Conservation (phyloP, 2,797 vertebrate genomes). For the Leontopithecus rosalia region DNA sequence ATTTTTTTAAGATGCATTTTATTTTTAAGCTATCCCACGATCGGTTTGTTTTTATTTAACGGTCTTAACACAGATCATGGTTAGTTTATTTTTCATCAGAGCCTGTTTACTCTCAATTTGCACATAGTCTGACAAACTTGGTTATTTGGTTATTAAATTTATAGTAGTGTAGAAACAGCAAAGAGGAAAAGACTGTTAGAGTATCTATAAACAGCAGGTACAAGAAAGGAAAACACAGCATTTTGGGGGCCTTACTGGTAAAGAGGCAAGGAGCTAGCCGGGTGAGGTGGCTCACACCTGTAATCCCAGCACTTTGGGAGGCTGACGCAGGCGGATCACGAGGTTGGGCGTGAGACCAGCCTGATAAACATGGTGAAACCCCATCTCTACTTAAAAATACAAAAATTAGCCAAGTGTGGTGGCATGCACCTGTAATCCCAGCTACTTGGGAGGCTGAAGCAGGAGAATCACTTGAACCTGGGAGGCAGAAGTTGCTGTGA, state of each 20-base stretch:
- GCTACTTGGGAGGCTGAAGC: no score
- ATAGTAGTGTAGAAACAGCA: not conserved
- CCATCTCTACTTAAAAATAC: no score
- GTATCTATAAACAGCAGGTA: not conserved
- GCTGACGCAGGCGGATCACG: no score
- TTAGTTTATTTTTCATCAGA: conserved; percentile 1
- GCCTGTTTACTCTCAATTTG: not conserved
- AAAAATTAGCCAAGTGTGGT: no score
- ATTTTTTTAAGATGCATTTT: not conserved
- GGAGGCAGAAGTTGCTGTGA: no score
- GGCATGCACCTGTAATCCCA: no score
- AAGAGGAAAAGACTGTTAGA: not conserved
- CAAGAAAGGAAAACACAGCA: not conserved
- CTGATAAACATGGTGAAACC: no score
- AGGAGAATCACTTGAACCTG: no score
- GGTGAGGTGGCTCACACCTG: no score
- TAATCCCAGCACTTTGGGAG: no score
- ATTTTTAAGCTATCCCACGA: not conserved
- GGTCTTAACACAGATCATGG: not conserved
- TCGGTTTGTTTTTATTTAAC: not conserved
- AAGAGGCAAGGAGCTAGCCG: not conserved
- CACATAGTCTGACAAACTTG: not conserved
- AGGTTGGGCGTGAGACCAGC: no score
- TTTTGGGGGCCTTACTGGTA: not conserved
- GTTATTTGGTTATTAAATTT: conserved; percentile 12